phyloP scores from a whole-genome alignment of 2,797 vertebrate genomes.

The Phylloscopus collybita region DNA sequence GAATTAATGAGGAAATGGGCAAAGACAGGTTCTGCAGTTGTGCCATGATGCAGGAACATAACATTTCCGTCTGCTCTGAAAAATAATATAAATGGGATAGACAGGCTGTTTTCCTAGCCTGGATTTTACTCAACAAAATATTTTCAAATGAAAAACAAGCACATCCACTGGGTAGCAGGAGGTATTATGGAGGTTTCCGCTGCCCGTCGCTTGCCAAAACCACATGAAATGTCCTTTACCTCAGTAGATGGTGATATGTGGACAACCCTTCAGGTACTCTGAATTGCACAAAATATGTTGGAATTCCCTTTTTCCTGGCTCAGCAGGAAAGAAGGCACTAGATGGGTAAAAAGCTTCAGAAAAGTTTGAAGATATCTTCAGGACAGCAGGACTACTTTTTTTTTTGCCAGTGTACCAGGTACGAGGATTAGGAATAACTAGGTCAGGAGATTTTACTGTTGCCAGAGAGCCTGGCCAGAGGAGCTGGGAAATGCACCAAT shows the following conservation, averaged over 20 bases:
- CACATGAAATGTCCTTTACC: slow-evolving; percentile 32
- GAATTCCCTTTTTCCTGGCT: background rate
- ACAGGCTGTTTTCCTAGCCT: slow-evolving; percentile 40
- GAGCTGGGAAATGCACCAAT: slow-evolving; percentile 43
- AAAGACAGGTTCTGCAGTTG: background rate
- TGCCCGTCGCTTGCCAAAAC: slow-evolving; percentile 17
- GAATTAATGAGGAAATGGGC: slow-evolving; percentile 19
- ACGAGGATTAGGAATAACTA: slow-evolving; percentile 9
- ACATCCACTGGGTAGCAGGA: slow-evolving; percentile 39
- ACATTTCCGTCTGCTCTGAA: slow-evolving; percentile 40
- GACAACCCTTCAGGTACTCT: background rate
- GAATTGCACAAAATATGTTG: background rate
- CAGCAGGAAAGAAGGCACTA: background rate
- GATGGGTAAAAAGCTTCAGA: background rate
- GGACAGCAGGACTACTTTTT: background rate
- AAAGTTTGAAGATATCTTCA: background rate
- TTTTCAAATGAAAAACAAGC: slow-evolving; percentile 55
- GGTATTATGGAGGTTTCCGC: slow-evolving; percentile 39
- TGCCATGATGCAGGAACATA: slow-evolving; percentile 23
- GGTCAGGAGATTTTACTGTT: background rate
- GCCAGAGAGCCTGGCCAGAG: slow-evolving; percentile 28
- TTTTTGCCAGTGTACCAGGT: background rate
- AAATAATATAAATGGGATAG: slow-evolving; percentile 37
- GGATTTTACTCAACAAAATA: slow-evolving; percentile 39
- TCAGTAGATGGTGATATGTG: background rate